Percentiles rank a stretch among this genome's conserved stretches.
These are phyloP conservation scores for Sipha flava DNA, from an alignment of 1,140 invertebrate genomes.

Conservation along the genomic window DNA sequence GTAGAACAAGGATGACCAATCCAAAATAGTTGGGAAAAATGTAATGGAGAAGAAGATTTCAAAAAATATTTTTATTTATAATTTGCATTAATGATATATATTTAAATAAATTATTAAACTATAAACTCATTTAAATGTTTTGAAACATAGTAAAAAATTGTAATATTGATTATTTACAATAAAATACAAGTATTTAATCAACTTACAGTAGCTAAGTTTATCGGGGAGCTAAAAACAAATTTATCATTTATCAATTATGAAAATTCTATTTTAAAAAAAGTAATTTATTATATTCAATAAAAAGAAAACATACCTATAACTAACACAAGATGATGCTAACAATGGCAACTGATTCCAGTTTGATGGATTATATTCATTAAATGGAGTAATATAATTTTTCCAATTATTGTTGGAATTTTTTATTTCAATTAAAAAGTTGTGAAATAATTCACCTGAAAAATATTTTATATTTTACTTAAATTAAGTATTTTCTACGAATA, in stretches of 20 bases:
- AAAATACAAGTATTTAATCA: neutral
- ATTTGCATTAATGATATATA: no score
- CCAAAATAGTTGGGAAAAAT: no score
- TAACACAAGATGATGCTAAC: neutral
- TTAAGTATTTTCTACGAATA: neutral
- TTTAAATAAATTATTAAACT: no score
- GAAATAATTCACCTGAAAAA: neutral
- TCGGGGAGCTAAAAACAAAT: neutral
- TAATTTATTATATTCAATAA: neutral
- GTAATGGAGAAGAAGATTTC: no score
- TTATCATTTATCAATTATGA: neutral
- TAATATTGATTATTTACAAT: no score
- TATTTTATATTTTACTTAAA: neutral
- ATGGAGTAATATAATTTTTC: neutral
- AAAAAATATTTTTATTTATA: no score
- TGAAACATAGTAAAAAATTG: no score
- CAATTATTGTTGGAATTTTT: neutral
- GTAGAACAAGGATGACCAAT: no score
- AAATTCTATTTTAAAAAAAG: no score
- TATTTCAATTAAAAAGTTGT: constrained; percentile 6
- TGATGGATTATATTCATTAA: neutral
- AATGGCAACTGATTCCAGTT: neutral
- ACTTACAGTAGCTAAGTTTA: neutral
- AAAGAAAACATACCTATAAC: neutral
- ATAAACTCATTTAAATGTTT: no score